A percentile compares a stretch with the other conserved stretches of the same genome.
These are phyloP conservation scores for Holacanthus passer DNA, from an alignment of 2,113 vertebrate genomes.

Conservation along the genomic window DNA sequence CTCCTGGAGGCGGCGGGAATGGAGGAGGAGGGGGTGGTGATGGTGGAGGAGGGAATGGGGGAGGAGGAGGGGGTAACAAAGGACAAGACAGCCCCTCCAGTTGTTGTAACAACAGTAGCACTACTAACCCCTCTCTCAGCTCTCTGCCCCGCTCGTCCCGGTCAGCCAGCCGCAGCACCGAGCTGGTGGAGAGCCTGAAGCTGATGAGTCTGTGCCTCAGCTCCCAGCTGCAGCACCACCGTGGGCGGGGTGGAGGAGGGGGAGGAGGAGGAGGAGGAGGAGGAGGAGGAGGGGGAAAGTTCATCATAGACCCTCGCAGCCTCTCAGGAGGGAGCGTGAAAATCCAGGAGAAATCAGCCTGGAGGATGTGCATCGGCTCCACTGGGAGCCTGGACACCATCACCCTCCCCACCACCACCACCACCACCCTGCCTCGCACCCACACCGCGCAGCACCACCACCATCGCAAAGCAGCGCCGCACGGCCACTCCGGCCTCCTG, in stretches of 20 bases:
- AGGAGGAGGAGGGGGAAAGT: slow-evolving; percentile 72
- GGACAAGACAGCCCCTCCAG: slow-evolving; percentile 88
- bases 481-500: slow-evolving; percentile 8
- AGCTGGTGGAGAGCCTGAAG: slow-evolving; percentile 94
- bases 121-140: slow-evolving; percentile 79
- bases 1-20: slow-evolving; percentile 81
- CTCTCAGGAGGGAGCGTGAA: slow-evolving; percentile 87
- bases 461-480: slow-evolving; percentile 44
- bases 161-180: slow-evolving; percentile 82
- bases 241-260: slow-evolving; percentile 1
- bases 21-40: slow-evolving; percentile 83
- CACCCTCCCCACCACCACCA: slow-evolving; percentile 68
- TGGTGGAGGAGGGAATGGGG: slow-evolving; percentile 82
- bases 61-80: slow-evolving; percentile 81
- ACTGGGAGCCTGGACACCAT: slow-evolving; percentile 81
- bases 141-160: slow-evolving; percentile 81
- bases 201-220: slow-evolving; percentile 94
- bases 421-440: slow-evolving; percentile 44
- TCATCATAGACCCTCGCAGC: slow-evolving; percentile 89
- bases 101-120: slow-evolving; percentile 82
- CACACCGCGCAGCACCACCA: slow-evolving; percentile 51
- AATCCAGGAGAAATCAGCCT: slow-evolving; percentile 92
- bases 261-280: neutral
- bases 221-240: slow-evolving; percentile 88
- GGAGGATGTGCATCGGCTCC: slow-evolving; percentile 95